phyloP scores from a whole-genome alignment of 2,888 invertebrate genomes.

The Hirudinaria manillensis region DNA sequence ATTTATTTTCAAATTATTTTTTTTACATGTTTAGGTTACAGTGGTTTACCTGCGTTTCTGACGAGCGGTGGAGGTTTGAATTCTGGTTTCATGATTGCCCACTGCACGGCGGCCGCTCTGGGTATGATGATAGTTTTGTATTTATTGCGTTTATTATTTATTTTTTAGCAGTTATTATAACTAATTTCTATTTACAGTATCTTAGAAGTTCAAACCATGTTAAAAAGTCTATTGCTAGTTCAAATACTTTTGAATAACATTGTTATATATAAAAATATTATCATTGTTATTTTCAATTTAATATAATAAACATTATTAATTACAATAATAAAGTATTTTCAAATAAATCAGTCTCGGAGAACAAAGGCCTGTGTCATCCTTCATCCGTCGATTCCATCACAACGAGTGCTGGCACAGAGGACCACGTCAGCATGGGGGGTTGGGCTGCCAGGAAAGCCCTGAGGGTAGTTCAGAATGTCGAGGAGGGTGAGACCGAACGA shows the following conservation, averaged over 20 bases:
- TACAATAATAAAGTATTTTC: too few species aligned
- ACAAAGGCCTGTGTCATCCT: slow-evolving; percentile 66
- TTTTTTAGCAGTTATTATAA: neutral
- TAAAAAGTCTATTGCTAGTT: neutral
- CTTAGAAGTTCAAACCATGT: neutral
- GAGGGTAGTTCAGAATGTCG: slow-evolving; percentile 58
- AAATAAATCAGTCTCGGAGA: slow-evolving; percentile 60
- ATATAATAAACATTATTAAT: too few species aligned
- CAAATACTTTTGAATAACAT: too few species aligned
- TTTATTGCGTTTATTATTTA: neutral
- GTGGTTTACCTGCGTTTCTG: slow-evolving; percentile 64
- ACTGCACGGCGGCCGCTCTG: slow-evolving; percentile 64
- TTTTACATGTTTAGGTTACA: too few species aligned
- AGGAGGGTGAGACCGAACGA: slow-evolving; percentile 52
- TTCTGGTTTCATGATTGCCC: slow-evolving; percentile 67
- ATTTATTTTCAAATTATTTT: too few species aligned
- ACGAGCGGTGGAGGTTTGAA: slow-evolving; percentile 65
- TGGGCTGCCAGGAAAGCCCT: slow-evolving; percentile 64
- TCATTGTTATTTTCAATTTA: too few species aligned
- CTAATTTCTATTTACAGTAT: neutral
- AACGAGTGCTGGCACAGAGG: slow-evolving; percentile 65
- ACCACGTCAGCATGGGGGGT: slow-evolving; percentile 68
- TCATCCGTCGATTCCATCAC: slow-evolving; percentile 64
- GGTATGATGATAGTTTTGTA: slow-evolving; percentile 51
- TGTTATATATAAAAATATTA: too few species aligned